These are phyloP conservation scores for Pseudomyrmex pallidus DNA, from an alignment of 1,140 invertebrate species.

Conservation along the genomic window DNA sequence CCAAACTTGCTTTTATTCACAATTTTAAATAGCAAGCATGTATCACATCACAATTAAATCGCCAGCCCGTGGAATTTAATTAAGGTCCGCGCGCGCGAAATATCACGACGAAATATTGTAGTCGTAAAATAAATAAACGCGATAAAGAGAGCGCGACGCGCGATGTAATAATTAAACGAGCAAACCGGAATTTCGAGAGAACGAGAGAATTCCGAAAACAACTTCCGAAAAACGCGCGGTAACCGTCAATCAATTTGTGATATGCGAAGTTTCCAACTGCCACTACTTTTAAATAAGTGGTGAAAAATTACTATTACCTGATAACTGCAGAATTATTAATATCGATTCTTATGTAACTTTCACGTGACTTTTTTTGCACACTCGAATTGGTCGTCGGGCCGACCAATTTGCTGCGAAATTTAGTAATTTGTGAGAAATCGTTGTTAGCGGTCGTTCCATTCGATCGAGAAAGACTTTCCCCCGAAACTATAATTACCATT, in stretches of 20 bases:
- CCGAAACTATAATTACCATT: slow-evolving; percentile 29
- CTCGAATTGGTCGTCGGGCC: background rate
- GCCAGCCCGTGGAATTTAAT: background rate
- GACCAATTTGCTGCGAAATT: slow-evolving; percentile 36
- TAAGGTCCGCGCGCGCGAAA: background rate
- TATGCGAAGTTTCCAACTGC: too few species aligned
- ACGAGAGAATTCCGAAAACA: background rate
- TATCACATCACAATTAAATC: slow-evolving; percentile 1
- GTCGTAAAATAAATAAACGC: background rate
- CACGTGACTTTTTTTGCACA: background rate
- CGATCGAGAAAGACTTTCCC: slow-evolving; percentile 37
- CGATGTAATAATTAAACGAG: background rate
- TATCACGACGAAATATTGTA: slow-evolving; percentile 3
- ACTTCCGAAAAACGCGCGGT: background rate
- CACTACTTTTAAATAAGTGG: too few species aligned
- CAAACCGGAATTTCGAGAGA: background rate
- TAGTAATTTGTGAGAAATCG: slow-evolving; percentile 27
- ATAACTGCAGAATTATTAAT: slow-evolving; percentile 14
- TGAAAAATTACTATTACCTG: too few species aligned
- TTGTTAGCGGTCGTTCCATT: background rate
- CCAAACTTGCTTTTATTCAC: slow-evolving; percentile 1
- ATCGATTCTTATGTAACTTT: slow-evolving; percentile 29
- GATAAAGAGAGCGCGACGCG: background rate
- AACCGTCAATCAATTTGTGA: background rate
- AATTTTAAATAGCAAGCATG: background rate